phyloP scores from a whole-genome alignment of 2,797 vertebrate genomes.

The Novumbra hubbsi region DNA sequence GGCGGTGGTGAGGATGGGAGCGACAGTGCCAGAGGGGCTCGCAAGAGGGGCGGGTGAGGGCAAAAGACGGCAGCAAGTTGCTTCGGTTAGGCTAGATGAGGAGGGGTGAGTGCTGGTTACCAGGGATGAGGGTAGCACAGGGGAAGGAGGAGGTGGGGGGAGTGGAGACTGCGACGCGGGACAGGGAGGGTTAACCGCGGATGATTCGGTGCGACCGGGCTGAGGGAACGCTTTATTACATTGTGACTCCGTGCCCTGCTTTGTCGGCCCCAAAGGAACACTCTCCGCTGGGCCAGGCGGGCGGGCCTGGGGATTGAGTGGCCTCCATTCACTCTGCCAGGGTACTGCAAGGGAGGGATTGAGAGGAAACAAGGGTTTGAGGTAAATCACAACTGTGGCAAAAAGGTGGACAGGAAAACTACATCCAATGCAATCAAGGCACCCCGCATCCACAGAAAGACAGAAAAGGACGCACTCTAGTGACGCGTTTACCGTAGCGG shows the following conservation, averaged over 20 bases:
- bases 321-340: slow-evolving; percentile 78
- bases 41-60: slow-evolving; percentile 2
- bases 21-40: not conserved
- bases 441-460: too few species aligned
- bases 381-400: not conserved
- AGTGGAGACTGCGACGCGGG: not conserved
- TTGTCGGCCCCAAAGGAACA: slow-evolving; percentile 49
- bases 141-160: not conserved
- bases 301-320: slow-evolving; percentile 64
- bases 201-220: not conserved
- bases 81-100: slow-evolving; percentile 33
- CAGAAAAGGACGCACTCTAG: too few species aligned
- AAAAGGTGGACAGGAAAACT: not conserved
- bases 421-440: too few species aligned
- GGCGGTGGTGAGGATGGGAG: slow-evolving; percentile 6
- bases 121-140: not conserved
- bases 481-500: too few species aligned
- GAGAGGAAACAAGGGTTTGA: not conserved
- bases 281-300: slow-evolving; percentile 40
- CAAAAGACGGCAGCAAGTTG: slow-evolving; percentile 47
- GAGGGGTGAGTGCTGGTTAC: slow-evolving; percentile 54
- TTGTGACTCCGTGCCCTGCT: slow-evolving; percentile 51
- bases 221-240: slow-evolving; percentile 49
- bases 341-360: slow-evolving; percentile 55
- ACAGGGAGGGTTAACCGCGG: slow-evolving; percentile 5